phyloP scores from a whole-genome alignment of 2,113 vertebrate genomes.

The Sminthopsis crassicaudata region DNA sequence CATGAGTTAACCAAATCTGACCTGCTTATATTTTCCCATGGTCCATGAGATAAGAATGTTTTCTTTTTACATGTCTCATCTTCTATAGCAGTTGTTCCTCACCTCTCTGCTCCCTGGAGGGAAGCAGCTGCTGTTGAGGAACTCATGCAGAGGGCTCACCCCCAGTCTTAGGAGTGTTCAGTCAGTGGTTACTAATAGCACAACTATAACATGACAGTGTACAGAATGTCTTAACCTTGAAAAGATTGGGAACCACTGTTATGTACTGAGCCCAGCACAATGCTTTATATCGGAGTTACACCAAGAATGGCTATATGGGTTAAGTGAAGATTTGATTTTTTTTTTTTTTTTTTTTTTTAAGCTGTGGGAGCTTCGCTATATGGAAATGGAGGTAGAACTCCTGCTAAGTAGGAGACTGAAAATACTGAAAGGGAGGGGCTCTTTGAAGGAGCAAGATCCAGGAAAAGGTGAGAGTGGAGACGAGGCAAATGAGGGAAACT shows the following conservation, averaged over 20 bases:
- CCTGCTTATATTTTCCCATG: too few species aligned
- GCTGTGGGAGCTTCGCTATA: background rate
- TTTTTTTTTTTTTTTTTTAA: background rate
- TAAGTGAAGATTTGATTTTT: background rate
- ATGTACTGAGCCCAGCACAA: too few species aligned
- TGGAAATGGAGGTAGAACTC: constrained; percentile 5
- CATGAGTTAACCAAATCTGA: too few species aligned
- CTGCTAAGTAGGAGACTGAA: background rate
- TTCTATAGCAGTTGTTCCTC: too few species aligned
- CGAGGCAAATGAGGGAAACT: constrained; percentile 26
- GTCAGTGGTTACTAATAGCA: background rate
- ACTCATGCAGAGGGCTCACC: too few species aligned
- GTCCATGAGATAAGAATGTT: too few species aligned
- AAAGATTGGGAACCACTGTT: background rate
- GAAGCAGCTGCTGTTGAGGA: too few species aligned
- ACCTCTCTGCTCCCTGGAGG: too few species aligned
- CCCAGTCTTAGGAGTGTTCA: too few species aligned
- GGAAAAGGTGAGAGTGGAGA: constrained; percentile 4
- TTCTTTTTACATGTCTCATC: too few species aligned
- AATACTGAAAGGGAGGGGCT: constrained; percentile 6
- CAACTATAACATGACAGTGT: background rate
- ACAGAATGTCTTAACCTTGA: constrained; percentile 7
- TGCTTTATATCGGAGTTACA: too few species aligned
- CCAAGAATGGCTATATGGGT: background rate
- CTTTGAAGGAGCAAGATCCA: constrained; percentile 6